Evolutionary conservation across 2,888 invertebrate genomes (phyloP), one percentile per base, ranked within the genome.

Genomic region (Pammene fasciana): DNA sequence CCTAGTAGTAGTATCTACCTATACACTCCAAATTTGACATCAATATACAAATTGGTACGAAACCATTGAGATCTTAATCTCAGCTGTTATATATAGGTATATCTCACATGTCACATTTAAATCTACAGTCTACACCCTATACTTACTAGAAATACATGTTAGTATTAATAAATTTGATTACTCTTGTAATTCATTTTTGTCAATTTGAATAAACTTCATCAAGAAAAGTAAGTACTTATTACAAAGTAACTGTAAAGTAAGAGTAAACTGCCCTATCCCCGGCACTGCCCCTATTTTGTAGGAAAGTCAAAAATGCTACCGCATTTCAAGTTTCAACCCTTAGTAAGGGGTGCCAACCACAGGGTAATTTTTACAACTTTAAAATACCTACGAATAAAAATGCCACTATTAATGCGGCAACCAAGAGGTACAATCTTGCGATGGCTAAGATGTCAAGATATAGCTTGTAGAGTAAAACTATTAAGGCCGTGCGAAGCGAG

Each of bases 371-470:
- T 7, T 34, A 9, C 9, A 36, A 36, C n/a, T 55, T 11, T 8
- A 8, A 45, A 48, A 36, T 26, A n/a, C n/a, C n/a, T n/a, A 26
- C 5, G 16, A 16, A 34, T 10, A 13, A 14, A 38, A 50, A 50
- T 50, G 48, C 38, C 38, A 38, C 48, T 50, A 13, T 61, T 50
- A 61, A 61, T 61, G 61, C 61, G 48, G 38, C 48, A 14, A 57
- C 26, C 18, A 16, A 26, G 18, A 48, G 13, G 7, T 46, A n/a
- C n/a, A 0, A 6, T 5, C 2, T 26, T 26, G 4, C 26, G 4
- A 26, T 4, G 26, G 26, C 26, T 26, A 4, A 4, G 26, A 26
- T 26, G n/a, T n/a, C n/a, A n/a, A n/a, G n/a, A n/a, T n/a, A n/a
- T n/a, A n/a, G n/a, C n/a, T n/a, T n/a, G n/a, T n/a, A n/a, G n/a